Evolutionary conservation across 2,888 invertebrate genomes (phyloP), one percentile per base, ranked within the genome.

Genomic region (Drosophila cracens): DNA sequence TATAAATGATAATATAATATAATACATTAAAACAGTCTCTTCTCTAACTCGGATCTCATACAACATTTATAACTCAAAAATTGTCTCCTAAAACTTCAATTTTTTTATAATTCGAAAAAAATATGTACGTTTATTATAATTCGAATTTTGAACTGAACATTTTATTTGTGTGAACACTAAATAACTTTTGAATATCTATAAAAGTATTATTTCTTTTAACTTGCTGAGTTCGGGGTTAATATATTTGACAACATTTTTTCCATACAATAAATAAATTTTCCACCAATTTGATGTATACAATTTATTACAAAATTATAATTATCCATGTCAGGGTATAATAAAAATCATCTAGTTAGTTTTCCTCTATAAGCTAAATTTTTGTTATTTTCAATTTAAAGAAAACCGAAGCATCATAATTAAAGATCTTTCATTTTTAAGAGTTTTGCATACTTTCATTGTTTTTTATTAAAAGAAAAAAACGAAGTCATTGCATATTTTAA

Each of bases 401-500:
- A 21, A 16, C 21, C 31, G 16, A 34, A 10, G 6, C 8, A 34
- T 27, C 34, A 31, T 59, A 49, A 40, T 1, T 2, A 52, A 4
- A 18, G n/a, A 0, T 6, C 21, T 34, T 31, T 13, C 4, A 52
- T 21, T n/a, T 13, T 7, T 7, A 16, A 25, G 21, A 2, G 11
- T 38, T n/a, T 27, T 27, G 27, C 7, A 54, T 54, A 38, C n/a
- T 27, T 38, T 40, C 4, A 40, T n/a, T n/a, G 38, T 4, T 29
- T 29, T 18, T 40, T 43, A 16, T 18, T 29, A 2, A 40, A 13
- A 43, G 18, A 21, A 18, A 4, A 38, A 16, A 13, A 21, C 13
- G 1, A 46, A 21, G 13, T 7, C 10, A 21, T 43, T 57, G 40
- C 57, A 43, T 57, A 57, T 57, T 57, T 57, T 16, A 43, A 31